These are phyloP conservation scores for Gymnothorax javanicus DNA, from an alignment of 2,797 vertebrate genomes.

Conservation along the genomic window DNA sequence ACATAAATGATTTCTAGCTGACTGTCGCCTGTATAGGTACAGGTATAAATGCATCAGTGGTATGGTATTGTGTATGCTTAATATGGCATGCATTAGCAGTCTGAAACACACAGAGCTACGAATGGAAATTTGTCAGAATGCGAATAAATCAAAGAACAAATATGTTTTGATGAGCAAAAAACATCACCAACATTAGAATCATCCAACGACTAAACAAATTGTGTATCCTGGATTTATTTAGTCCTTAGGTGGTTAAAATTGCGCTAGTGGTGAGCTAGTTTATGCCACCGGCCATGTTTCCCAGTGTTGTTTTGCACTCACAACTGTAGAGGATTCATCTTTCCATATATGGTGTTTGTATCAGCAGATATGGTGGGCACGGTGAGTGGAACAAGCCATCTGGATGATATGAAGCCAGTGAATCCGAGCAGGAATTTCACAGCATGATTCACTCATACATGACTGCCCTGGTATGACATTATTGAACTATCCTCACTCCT, in stretches of 20 bases:
- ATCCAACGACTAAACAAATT: background rate
- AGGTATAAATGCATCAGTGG: background rate
- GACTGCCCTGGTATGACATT: background rate
- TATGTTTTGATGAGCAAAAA: background rate
- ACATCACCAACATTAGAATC: background rate
- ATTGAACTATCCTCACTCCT: background rate
- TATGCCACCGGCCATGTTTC: background rate
- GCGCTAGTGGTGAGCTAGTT: background rate
- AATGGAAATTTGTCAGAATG: slow-evolving; percentile 35
- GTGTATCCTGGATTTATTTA: background rate
- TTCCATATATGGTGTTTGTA: background rate
- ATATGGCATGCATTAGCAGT: background rate
- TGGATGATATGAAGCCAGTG: slow-evolving; percentile 10
- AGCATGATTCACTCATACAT: slow-evolving; percentile 29
- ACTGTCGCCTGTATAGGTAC: background rate
- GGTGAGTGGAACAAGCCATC: background rate
- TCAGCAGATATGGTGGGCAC: background rate
- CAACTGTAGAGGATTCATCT: background rate
- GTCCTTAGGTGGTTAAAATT: background rate
- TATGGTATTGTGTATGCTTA: background rate
- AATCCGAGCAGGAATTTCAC: background rate
- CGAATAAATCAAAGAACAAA: slow-evolving; percentile 5
- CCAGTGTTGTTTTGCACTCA: background rate
- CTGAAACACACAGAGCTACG: slow-evolving; percentile 37
- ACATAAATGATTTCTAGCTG: slow-evolving; percentile 19